These are phyloP conservation scores for Glossophaga mutica DNA, from an alignment of 2,797 vertebrate species.

Conservation along the genomic window DNA sequence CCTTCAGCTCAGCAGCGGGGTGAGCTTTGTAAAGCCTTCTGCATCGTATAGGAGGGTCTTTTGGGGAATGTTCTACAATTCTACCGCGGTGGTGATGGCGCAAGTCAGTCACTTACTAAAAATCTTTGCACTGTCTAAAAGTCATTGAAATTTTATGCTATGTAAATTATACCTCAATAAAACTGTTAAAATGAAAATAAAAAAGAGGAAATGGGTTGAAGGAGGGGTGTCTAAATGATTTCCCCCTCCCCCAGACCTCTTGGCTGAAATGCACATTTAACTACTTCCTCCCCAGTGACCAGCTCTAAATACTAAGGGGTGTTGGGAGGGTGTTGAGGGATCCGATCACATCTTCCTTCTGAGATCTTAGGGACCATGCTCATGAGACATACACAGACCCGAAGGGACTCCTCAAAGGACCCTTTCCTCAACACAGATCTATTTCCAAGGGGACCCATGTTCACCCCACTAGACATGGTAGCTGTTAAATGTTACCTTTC, in stretches of 20 bases:
- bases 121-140: neutral
- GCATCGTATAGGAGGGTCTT: constrained; percentile 87
- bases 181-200: constrained; percentile 24
- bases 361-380: neutral
- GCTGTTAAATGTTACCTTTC: neutral
- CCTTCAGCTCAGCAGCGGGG: constrained; percentile 96
- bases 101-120: neutral
- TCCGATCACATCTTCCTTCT: neutral
- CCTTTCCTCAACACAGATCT: neutral
- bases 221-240: neutral
- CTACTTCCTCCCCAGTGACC: constrained; percentile 49
- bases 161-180: constrained; percentile 7
- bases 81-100: neutral
- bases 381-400: neutral
- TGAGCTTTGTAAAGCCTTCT: constrained; percentile 98
- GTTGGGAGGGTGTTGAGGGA: neutral
- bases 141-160: neutral
- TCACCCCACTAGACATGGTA: neutral
- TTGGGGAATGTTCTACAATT: neutral
- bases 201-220: constrained; percentile 52
- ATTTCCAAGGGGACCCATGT: neutral
- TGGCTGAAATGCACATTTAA: constrained; percentile 29
- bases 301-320: neutral
- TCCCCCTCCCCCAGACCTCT: neutral
- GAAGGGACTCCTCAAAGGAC: neutral